phyloP scores from a whole-genome alignment of 1,140 invertebrate genomes.

The Polyergus mexicanus region DNA sequence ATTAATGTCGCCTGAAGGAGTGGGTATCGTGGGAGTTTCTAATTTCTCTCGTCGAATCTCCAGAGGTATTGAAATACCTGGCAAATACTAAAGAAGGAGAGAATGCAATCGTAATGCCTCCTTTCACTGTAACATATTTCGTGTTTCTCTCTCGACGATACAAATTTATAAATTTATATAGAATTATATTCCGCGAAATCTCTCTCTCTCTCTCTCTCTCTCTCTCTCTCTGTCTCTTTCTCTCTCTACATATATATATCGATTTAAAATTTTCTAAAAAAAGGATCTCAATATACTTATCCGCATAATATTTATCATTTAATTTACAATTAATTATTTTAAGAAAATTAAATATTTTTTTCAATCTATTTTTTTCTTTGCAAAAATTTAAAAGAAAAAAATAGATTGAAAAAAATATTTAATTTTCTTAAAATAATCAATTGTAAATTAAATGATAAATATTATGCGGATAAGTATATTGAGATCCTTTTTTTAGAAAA shows the following conservation, averaged over 20 bases:
- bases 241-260: no score
- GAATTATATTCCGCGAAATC: background rate
- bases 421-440: background rate
- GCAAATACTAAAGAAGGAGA: background rate
- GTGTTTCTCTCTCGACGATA: background rate
- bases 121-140: background rate
- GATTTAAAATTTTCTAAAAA: background rate
- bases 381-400: background rate
- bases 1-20: slow-evolving; percentile 31
- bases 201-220: no score
- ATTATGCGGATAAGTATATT: background rate
- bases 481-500: background rate
- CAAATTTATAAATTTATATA: background rate
- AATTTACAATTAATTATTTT: background rate
- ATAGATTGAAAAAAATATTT: background rate
- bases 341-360: background rate
- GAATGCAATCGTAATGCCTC: background rate
- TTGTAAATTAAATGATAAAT: background rate
- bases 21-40: slow-evolving; percentile 25
- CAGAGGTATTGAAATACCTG: background rate
- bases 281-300: background rate
- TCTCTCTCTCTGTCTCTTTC: no score
- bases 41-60: slow-evolving; percentile 40
- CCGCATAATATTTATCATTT: background rate
- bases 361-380: background rate